These are phyloP conservation scores for Drosophila multiciliata DNA, from an alignment of 2,888 invertebrate genomes.

Conservation along the genomic window DNA sequence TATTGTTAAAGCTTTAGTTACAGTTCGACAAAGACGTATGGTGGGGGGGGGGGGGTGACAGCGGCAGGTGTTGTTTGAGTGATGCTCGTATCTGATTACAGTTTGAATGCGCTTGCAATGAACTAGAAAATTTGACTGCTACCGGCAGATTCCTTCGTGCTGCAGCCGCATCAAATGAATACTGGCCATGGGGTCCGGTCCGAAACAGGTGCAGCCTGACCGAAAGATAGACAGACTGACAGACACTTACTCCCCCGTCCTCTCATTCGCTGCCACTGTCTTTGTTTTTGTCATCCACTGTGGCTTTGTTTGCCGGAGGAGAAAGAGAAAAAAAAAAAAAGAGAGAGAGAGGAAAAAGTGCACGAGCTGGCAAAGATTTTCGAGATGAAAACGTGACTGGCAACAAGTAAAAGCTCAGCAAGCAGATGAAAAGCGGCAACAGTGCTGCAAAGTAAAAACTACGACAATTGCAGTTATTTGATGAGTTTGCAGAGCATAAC, in stretches of 20 bases:
- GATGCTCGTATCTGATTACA: conserved; percentile 73
- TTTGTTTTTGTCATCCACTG: conserved; percentile 49
- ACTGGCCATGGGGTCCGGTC: conserved; percentile 15
- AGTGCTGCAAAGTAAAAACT: conserved; percentile 53
- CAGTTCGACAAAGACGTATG: background rate
- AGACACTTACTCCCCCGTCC: conserved; percentile 6
- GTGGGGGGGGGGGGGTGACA: background rate
- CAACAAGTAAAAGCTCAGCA: conserved; percentile 63
- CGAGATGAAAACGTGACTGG: conserved; percentile 63
- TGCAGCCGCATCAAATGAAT: conserved; percentile 47
- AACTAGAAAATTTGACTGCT: conserved; percentile 78
- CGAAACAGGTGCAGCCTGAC: conserved; percentile 63
- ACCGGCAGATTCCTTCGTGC: conserved; percentile 53
- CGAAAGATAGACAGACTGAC: conserved; percentile 1
- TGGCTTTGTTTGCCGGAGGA: conserved; percentile 36
- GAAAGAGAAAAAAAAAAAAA: background rate
- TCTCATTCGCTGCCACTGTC: background rate
- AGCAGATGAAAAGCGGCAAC: conserved; percentile 65
- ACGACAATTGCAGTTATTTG: conserved; percentile 81
- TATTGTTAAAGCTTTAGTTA: conserved; percentile 20
- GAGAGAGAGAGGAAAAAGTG: conserved; percentile 26
- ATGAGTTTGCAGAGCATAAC: conserved; percentile 81
- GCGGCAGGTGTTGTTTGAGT: background rate
- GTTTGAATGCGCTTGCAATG: conserved; percentile 78
- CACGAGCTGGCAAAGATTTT: conserved; percentile 54